phyloP scores from a whole-genome alignment of 2,888 invertebrate species.

The Phalera bucephala region DNA sequence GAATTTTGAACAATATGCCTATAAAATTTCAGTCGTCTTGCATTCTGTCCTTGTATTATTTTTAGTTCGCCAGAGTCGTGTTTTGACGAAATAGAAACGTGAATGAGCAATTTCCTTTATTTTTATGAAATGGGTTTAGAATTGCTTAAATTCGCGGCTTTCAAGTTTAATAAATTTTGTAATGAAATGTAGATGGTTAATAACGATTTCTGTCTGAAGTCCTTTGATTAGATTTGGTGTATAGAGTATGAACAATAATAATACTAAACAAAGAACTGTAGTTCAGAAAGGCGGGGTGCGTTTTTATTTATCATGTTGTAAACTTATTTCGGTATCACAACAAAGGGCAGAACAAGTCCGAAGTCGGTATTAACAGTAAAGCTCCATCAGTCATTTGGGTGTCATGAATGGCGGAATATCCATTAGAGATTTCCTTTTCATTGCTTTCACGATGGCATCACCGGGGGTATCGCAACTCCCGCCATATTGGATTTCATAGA shows the following conservation, averaged over 20 bases:
- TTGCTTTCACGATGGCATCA: slow-evolving; percentile 43
- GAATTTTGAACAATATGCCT: too few species aligned
- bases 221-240: too few species aligned
- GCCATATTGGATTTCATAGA: slow-evolving; percentile 46
- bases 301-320: slow-evolving; percentile 6
- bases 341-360: too few species aligned
- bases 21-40: too few species aligned
- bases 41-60: slow-evolving; percentile 7
- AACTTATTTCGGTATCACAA: slow-evolving; percentile 13
- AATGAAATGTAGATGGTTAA: slow-evolving; percentile 4
- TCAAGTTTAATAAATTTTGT: slow-evolving; percentile 14
- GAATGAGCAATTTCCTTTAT: slow-evolving; percentile 24
- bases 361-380: slow-evolving; percentile 28
- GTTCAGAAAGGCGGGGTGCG: slow-evolving; percentile 9
- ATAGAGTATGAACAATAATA: slow-evolving; percentile 8
- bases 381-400: slow-evolving; percentile 50
- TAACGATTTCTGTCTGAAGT: not conserved
- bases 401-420: slow-evolving; percentile 48
- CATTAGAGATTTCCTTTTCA: slow-evolving; percentile 59
- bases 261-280: not conserved
- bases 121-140: slow-evolving; percentile 25
- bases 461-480: slow-evolving; percentile 22
- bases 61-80: slow-evolving; percentile 16
- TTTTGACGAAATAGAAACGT: slow-evolving; percentile 29
- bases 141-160: slow-evolving; percentile 12